Percentiles rank a stretch among this genome's conserved stretches.
These are phyloP conservation scores for Acrobasis suavella DNA, from an alignment of 2,888 invertebrate species.

Conservation along the genomic window DNA sequence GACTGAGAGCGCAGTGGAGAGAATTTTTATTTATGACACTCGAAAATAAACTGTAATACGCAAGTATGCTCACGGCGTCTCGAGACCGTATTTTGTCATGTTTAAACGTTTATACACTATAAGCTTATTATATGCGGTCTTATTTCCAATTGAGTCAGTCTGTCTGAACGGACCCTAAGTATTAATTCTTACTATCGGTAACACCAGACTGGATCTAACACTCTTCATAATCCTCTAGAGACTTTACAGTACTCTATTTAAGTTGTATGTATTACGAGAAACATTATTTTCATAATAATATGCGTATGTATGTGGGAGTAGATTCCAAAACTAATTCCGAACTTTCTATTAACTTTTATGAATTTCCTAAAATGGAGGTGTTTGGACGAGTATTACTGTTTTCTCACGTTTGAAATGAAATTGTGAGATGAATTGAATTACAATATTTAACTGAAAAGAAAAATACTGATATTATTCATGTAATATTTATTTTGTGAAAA, in stretches of 20 bases:
- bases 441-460: background rate
- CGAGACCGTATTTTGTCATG: no score
- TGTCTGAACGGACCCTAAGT: no score
- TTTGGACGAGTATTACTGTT: background rate
- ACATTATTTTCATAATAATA: background rate
- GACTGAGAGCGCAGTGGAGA: no score
- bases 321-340: conserved; percentile 10
- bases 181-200: no score
- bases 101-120: no score
- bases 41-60: no score
- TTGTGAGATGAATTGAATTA: background rate
- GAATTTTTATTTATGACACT: no score
- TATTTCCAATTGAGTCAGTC: no score
- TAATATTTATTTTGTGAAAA: background rate
- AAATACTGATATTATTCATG: background rate
- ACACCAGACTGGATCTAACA: no score
- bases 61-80: no score
- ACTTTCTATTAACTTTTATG: conserved; percentile 6
- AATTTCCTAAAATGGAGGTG: background rate
- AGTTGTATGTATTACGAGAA: background rate
- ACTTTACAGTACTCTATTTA: background rate
- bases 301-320: conserved; percentile 1
- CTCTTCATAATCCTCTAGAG: no score
- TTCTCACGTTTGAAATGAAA: background rate
- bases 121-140: no score